Base-by-base conservation (phyloP, 2,888 invertebrate species). In the Tetramorium bicarinatum region DNA sequence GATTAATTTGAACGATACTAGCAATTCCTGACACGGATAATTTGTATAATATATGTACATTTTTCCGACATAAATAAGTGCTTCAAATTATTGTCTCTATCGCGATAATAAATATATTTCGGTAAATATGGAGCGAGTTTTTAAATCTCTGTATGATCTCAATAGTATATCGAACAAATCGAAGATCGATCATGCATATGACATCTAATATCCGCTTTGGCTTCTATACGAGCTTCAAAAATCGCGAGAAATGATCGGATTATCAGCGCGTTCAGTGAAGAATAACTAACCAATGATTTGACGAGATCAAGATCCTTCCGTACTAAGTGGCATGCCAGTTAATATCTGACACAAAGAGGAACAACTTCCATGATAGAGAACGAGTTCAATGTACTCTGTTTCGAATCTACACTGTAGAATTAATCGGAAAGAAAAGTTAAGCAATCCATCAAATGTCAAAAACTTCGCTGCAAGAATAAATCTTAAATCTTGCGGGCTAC, bases 171-270 rank as follows among this genome's bases (percentile, higher is more conserved):
- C 25, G 44, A 66, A 66, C 64, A 18, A 66, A 64, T 7, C 41
- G 64, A 64, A 66, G 64, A 66, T 66, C 64, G 25, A 66, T 66
- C 64, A 66, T 66, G 64, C 64, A 66, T 44, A 66, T 21, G 64
- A 66, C 64, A 67, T 67, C 18, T 67, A 67, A 67, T 67, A 67
- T 67, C 66, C 47, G 47, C 9, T 29, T 67, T 67, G 25, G 25
- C 4, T 25, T 67, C 29, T 18, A 34, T 34, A 29, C 15, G 4
- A 15, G 21, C 44, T 44, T 67, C 66, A 47, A 67, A 47, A 67
- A 44, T 67, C 29, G 47, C 25, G 18, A 67, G 3, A 67, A 67
- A 47, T 67, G 66, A 18, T 47, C 29, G 6, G 4, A 2, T 67
- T 67, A 49, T 47, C 47, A 9, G 9, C 47, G 4, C 11, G 29